Conservation (phyloP, 2,888 invertebrate genomes). For the Blera fallax region DNA sequence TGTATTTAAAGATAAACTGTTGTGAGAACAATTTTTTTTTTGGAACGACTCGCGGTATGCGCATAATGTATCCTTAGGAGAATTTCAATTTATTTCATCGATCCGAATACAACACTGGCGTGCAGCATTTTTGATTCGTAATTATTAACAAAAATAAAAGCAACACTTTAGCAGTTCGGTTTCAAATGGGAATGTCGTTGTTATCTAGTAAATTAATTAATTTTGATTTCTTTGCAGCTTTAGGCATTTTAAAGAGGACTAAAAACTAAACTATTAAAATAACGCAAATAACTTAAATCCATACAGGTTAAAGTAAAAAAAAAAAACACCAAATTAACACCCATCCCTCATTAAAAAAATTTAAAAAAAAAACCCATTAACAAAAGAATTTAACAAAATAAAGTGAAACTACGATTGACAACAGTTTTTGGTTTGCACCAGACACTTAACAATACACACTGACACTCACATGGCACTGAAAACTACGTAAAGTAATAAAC, state of each 20-base stretch:
- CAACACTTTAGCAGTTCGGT: background rate
- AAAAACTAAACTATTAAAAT: conserved; percentile 7
- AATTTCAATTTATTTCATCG: background rate
- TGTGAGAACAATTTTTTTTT: background rate
- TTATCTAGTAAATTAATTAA: conserved; percentile 19
- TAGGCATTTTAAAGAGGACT: conserved; percentile 46
- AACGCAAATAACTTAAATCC: conserved; percentile 8
- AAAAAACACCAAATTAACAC: conserved; percentile 16
- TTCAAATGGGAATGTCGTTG: conserved; percentile 28
- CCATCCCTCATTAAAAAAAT: background rate
- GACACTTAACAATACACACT: conserved; percentile 7
- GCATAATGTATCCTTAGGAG: background rate
- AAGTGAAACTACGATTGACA: conserved; percentile 12
- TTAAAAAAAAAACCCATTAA: conserved; percentile 7
- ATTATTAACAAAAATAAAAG: background rate
- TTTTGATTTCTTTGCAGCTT: conserved; percentile 59
- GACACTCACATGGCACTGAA: conserved; percentile 9
- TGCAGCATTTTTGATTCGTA: background rate
- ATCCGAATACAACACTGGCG: background rate
- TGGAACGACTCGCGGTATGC: background rate
- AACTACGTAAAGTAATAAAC: conserved; percentile 35
- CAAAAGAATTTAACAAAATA: background rate
- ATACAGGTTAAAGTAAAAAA: conserved; percentile 5
- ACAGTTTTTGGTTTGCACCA: conserved; percentile 26
- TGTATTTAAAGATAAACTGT: background rate